Evolutionary conservation across 1,140 invertebrate species (phyloP).

Genomic region (Conus betulinus): DNA sequence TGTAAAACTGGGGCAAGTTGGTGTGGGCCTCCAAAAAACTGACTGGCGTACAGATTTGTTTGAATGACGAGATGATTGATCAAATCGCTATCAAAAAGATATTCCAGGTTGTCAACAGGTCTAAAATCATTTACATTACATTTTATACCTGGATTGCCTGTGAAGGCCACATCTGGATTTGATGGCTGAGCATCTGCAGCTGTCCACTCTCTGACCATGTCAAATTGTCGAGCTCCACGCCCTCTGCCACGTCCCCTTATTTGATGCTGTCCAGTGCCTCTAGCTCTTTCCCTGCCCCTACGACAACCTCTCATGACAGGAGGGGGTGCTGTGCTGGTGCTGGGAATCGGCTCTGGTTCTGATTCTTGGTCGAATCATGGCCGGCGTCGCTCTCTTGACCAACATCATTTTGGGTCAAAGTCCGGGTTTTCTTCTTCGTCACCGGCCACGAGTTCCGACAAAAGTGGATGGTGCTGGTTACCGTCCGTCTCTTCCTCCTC

Average conservation of each 20-base stretch:
- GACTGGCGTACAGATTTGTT: neutral
- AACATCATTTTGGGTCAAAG: too few relatives aligned
- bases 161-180: neutral
- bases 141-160: neutral
- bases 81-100: neutral
- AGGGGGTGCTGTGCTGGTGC: neutral
- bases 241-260: neutral
- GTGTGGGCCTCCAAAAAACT: neutral
- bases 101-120: neutral
- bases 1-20: neutral
- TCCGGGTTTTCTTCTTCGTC: too few relatives aligned
- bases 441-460: too few relatives aligned
- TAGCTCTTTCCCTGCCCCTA: neutral
- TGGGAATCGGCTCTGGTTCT: neutral
- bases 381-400: too few relatives aligned
- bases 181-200: neutral
- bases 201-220: neutral
- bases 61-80: neutral
- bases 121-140: neutral
- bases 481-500: too few relatives aligned
- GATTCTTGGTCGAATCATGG: neutral
- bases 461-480: too few relatives aligned
- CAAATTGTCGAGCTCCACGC: neutral
- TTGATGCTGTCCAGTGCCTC: neutral
- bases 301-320: neutral